Base-by-base conservation (phyloP, 1,140 invertebrate species). In the Oppia nitens region DNA sequence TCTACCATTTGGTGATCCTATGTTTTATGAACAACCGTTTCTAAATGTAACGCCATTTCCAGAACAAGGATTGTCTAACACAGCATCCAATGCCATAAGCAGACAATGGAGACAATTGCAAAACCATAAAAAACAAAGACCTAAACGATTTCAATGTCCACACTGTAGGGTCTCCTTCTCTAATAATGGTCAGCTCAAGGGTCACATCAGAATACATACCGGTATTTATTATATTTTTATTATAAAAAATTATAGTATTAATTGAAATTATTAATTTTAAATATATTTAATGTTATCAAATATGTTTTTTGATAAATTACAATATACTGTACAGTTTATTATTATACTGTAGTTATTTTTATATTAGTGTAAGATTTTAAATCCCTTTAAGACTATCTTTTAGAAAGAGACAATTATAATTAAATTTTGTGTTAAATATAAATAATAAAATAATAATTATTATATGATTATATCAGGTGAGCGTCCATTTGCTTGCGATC, bases 121-220 rank as follows among this genome's bases (percentile, higher is more conserved):
- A 28, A 27, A 57, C 60, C 74, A 78, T 0, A 78, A 82, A 59
- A 88, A 90, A 66, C 78, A 85, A 63, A 73, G 88, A 3, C 87
- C 87, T 0, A 92, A 92, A 69, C 85, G 86, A 64, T 92, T 88
- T 68, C 81, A 81, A 61, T 93, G 88, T 69, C 83, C 84, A 0
- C 81, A 87, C 66, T 93, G 88, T 68, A 77, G 86, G 59, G 85
- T 89, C 0, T 85, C 84, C 0, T 93, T 93, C 68, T 89, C 85
- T 29, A 94, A 93, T 69, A 91, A 91, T 69, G 88, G 89, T 0
- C 89, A 94, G 66, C 74, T 94, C 0, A 88, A 85, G 69, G 88
- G 88, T 57, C 89, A 94, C 67, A 79, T 90, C 17, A 75, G 89
- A 23, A 92, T 92, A 49, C 89, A 94, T 69, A 92, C 88, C 45